These are phyloP conservation scores for Scytalopus superciliaris DNA, from an alignment of 2,113 vertebrate genomes.

Conservation along the genomic window DNA sequence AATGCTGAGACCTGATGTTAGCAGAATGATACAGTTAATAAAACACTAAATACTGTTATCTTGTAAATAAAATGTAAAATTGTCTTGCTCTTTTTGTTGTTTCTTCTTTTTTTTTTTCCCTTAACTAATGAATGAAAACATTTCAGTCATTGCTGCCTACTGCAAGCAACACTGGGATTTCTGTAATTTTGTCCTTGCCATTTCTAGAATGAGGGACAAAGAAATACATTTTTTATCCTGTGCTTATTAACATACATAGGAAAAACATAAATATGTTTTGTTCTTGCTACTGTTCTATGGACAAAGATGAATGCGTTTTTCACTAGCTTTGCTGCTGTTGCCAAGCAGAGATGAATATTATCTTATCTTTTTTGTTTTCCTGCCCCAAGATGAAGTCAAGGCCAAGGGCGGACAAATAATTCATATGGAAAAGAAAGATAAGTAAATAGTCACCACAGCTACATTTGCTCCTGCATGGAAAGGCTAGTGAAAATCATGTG, in stretches of 20 bases:
- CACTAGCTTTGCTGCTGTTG: neutral
- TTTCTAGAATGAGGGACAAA: neutral
- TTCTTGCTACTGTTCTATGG: neutral
- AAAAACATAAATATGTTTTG: constrained; percentile 18
- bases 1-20: neutral
- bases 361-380: neutral
- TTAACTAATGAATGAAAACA: neutral
- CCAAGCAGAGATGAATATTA: neutral
- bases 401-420: constrained; percentile 32
- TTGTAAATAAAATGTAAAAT: neutral
- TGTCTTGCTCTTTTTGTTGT: neutral
- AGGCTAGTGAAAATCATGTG: neutral
- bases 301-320: constrained; percentile 24
- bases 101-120: neutral
- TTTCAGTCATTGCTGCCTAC: neutral
- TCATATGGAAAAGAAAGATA: constrained; percentile 27
- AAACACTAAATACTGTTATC: neutral
- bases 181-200: neutral
- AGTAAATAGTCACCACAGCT: neutral
- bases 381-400: neutral
- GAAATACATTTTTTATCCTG: neutral
- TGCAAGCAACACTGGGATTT: neutral
- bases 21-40: neutral
- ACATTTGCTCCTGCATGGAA: neutral
- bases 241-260: neutral